A percentile compares a stretch with the other conserved stretches of the same genome.
phyloP scores from a whole-genome alignment of 2,797 vertebrate genomes.

The Gila robusta region DNA sequence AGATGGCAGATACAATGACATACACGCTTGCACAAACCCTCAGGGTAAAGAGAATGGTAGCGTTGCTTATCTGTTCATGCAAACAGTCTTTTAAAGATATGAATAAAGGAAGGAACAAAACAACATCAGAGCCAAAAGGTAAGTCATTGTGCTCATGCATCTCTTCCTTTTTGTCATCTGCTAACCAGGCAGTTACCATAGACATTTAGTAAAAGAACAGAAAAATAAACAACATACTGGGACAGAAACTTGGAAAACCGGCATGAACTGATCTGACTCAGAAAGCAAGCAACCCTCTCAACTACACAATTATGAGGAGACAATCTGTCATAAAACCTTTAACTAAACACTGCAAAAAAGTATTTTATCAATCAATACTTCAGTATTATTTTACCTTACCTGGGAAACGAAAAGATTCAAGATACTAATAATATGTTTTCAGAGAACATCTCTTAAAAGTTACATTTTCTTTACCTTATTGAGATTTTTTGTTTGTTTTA shows the following conservation, averaged over 20 bases:
- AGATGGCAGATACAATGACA: slow-evolving; percentile 6
- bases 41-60: not conserved
- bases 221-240: slow-evolving; percentile 24
- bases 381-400: not conserved
- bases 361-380: not conserved
- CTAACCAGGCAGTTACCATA: not conserved
- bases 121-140: not conserved
- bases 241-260: slow-evolving; percentile 4
- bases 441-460: not conserved
- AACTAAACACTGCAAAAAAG: not conserved
- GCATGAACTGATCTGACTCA: not conserved
- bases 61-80: slow-evolving; percentile 34
- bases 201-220: slow-evolving; percentile 14
- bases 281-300: not conserved
- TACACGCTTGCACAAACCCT: slow-evolving; percentile 1
- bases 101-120: slow-evolving; percentile 1
- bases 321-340: not conserved
- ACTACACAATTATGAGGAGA: not conserved
- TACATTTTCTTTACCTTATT: not conserved
- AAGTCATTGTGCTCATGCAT: slow-evolving; percentile 10
- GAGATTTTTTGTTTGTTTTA: not conserved
- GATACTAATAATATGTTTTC: not conserved
- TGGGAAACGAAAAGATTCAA: not conserved
- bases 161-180: slow-evolving; percentile 11
- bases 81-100: slow-evolving; percentile 2